Percentiles rank a stretch among this genome's conserved stretches.
Conservation (phyloP, 2,888 invertebrate genomes). For the Trachelus tabidus region DNA sequence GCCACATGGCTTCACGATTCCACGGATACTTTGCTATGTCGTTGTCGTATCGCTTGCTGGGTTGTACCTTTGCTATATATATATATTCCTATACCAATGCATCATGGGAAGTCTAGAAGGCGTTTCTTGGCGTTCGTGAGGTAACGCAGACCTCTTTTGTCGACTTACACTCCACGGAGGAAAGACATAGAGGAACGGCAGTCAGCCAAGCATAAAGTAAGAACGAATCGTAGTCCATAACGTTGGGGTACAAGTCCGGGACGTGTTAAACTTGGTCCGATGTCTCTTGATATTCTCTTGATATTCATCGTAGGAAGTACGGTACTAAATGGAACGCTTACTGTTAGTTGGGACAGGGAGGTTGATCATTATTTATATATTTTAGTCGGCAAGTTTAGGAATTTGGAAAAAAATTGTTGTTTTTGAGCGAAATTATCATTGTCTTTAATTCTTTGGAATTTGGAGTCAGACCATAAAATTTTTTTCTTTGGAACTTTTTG, state of each 20-base stretch:
- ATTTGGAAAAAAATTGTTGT: neutral
- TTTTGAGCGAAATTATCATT: too few species aligned
- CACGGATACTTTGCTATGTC: neutral
- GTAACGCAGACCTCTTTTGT: slow-evolving; percentile 26
- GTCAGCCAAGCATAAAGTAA: slow-evolving; percentile 58
- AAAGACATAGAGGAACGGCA: slow-evolving; percentile 34
- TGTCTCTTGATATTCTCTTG: neutral
- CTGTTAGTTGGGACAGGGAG: too few species aligned
- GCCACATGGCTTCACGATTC: neutral
- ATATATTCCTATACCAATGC: neutral
- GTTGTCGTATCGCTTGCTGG: neutral
- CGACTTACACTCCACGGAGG: slow-evolving; percentile 33
- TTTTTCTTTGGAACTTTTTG: too few species aligned
- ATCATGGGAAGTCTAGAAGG: slow-evolving; percentile 29
- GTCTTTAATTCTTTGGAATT: neutral
- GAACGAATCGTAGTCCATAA: slow-evolving; percentile 55
- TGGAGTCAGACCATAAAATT: neutral
- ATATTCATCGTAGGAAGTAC: neutral
- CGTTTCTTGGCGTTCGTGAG: slow-evolving; percentile 39
- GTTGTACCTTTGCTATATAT: neutral
- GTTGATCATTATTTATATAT: neutral
- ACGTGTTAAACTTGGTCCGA: slow-evolving; percentile 19
- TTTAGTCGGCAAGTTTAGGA: neutral
- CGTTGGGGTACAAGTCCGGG: slow-evolving; percentile 44
- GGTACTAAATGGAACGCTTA: neutral